Percentiles rank a stretch among this genome's conserved stretches.
phyloP scores from a whole-genome alignment of 1,140 invertebrate species.

The Popillia japonica region DNA sequence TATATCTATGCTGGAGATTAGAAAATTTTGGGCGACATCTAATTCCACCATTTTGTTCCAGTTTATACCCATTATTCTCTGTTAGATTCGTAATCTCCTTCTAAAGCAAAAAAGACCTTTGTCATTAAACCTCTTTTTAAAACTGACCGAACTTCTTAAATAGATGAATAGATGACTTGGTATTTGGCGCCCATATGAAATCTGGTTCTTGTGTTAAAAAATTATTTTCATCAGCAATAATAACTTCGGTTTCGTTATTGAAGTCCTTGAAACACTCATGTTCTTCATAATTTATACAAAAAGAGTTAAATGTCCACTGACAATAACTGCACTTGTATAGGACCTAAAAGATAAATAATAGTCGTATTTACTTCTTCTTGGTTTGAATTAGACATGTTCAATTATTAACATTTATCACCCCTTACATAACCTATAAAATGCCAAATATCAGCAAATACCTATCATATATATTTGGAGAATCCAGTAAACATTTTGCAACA shows the following conservation, averaged over 20 bases:
- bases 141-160: neutral
- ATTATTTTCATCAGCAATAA: constrained; percentile 2
- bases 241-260: neutral
- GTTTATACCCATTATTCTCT: neutral
- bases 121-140: neutral
- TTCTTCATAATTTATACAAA: constrained; percentile 3
- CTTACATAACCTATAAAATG: too few species aligned
- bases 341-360: too few species aligned
- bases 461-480: too few species aligned
- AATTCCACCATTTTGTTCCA: too few species aligned
- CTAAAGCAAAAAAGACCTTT: neutral
- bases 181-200: neutral
- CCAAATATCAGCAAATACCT: too few species aligned
- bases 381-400: too few species aligned
- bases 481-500: too few species aligned
- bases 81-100: neutral
- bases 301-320: neutral
- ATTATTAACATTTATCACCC: too few species aligned
- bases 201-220: neutral
- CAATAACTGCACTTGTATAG: neutral
- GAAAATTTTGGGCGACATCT: constrained; percentile 1
- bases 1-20: neutral
- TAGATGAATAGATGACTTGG: neutral
- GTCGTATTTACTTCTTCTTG: too few species aligned
- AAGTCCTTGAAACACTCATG: neutral